These are phyloP conservation scores for Eilema caniola DNA, from an alignment of 2,888 invertebrate genomes.

Conservation along the genomic window DNA sequence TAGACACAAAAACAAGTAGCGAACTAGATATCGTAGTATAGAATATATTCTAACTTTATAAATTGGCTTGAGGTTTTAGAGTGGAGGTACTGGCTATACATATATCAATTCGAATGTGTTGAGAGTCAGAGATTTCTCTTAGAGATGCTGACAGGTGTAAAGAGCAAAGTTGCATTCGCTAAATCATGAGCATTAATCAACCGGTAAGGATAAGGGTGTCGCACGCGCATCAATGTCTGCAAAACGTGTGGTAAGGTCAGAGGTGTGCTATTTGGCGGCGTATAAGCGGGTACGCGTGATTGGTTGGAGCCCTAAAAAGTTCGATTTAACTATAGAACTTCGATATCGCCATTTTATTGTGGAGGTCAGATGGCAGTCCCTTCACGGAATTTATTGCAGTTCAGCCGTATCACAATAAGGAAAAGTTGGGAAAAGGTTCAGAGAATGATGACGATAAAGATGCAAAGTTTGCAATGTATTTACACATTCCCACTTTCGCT, in stretches of 20 bases:
- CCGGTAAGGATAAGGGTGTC: conserved; percentile 53
- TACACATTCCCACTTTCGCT: background rate
- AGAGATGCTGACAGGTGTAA: conserved; percentile 53
- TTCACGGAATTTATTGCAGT: no score
- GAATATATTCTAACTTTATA: conserved; percentile 26
- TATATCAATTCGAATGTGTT: conserved; percentile 43
- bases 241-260: conserved; percentile 34
- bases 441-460: no score
- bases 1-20: background rate
- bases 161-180: conserved; percentile 55
- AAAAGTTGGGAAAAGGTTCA: no score
- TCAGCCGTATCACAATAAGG: no score
- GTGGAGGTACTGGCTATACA: conserved; percentile 36
- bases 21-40: conserved; percentile 19
- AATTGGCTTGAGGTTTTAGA: conserved; percentile 37
- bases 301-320: no score
- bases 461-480: background rate
- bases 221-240: conserved; percentile 33
- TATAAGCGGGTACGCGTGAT: no score
- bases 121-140: conserved; percentile 46
- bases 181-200: conserved; percentile 73
- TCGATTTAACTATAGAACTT: no score
- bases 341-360: no score
- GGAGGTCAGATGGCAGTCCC: no score
- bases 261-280: no score